These are phyloP conservation scores for Plumapathes pennacea DNA, from an alignment of 92 coral and sea anemone genomes.

Conservation along the genomic window DNA sequence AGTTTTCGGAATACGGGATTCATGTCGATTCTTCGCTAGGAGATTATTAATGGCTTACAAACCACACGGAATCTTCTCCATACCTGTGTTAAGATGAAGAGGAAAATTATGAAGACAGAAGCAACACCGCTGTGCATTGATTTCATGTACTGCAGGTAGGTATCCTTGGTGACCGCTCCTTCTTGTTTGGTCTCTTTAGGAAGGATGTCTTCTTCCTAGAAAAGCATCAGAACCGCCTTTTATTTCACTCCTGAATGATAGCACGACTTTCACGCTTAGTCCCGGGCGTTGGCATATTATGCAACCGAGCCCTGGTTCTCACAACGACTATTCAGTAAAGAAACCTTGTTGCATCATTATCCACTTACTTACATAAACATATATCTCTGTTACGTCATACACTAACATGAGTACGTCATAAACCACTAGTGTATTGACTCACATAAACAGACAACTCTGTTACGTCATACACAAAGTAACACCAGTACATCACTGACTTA, in stretches of 20 bases:
- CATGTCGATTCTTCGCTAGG: too few relatives aligned
- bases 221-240: neutral
- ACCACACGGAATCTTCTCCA: neutral
- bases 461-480: neutral
- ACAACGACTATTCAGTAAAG: too few relatives aligned
- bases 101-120: constrained; percentile 41
- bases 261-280: too few relatives aligned
- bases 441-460: constrained; percentile 63
- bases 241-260: too few relatives aligned
- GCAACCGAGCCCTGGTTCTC: too few relatives aligned
- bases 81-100: constrained; percentile 68
- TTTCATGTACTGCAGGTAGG: constrained; percentile 58
- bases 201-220: constrained; percentile 63
- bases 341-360: too few relatives aligned
- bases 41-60: too few relatives aligned
- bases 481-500: constrained; percentile 27
- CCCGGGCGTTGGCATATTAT: too few relatives aligned
- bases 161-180: constrained; percentile 63
- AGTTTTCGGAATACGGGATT: too few relatives aligned
- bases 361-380: too few relatives aligned
- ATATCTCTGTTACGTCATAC: too few relatives aligned
- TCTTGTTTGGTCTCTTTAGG: constrained; percentile 71
- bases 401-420: neutral
- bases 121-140: constrained; percentile 52
- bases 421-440: too few relatives aligned